These are phyloP conservation scores for Thunnus maccoyii DNA, from an alignment of 2,113 vertebrate genomes.

Conservation along the genomic window DNA sequence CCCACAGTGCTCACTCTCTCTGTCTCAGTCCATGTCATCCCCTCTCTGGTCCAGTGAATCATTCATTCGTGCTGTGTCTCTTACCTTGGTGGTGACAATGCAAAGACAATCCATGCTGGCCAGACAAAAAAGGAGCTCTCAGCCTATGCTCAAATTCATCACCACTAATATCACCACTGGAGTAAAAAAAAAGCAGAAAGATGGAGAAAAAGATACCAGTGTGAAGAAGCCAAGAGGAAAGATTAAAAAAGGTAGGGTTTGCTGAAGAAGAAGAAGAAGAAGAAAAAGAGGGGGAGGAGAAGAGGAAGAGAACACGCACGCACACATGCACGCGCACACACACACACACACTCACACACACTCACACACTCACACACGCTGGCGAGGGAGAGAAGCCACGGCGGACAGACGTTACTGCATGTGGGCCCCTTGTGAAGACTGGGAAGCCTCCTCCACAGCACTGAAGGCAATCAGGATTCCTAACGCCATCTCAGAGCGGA, in stretches of 20 bases:
- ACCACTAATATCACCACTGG: conserved; percentile 80
- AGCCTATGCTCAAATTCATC: conserved; percentile 87
- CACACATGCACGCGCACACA: background rate
- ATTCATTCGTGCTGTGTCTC: conserved; percentile 54
- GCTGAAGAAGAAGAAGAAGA: conserved; percentile 34
- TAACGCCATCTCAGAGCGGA: conserved; percentile 86
- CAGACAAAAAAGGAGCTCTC: conserved; percentile 81
- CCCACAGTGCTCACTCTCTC: conserved; percentile 20
- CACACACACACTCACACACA: background rate
- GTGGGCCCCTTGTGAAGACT: conserved; percentile 62
- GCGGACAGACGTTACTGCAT: conserved; percentile 65
- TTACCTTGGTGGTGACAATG: conserved; percentile 99
- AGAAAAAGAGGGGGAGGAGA: conserved; percentile 39
- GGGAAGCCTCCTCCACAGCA: conserved; percentile 86
- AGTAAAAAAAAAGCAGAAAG: conserved; percentile 27
- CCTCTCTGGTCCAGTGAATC: conserved; percentile 30
- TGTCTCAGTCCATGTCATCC: background rate
- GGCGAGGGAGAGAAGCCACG: conserved; percentile 76
- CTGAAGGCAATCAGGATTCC: conserved; percentile 87
- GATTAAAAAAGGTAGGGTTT: conserved; percentile 41
- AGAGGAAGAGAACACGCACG: conserved; percentile 24
- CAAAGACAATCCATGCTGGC: conserved; percentile 96
- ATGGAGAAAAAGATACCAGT: conserved; percentile 56
- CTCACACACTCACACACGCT: conserved; percentile 37
- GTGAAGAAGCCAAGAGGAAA: conserved; percentile 73